These are phyloP conservation scores for Tolmerus cingulatus DNA, from an alignment of 2,888 invertebrate species.

Conservation along the genomic window DNA sequence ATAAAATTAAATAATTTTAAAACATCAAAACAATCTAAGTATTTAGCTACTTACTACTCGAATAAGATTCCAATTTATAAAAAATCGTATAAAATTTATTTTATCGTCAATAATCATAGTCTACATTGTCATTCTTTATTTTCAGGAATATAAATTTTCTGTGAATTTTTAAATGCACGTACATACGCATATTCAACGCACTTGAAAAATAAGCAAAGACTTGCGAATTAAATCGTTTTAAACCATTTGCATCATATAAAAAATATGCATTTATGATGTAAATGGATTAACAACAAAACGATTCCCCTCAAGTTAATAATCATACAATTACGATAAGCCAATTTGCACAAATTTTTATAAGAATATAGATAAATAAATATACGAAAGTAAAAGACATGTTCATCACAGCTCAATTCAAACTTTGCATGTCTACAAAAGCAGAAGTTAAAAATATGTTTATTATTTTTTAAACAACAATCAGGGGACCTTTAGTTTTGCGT, in stretches of 20 bases:
- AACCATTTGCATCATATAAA: not conserved
- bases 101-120: not conserved
- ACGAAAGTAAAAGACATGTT: not conserved
- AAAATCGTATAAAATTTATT: not conserved
- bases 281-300: not conserved
- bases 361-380: not conserved
- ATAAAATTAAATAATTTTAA: not conserved
- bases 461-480: too few species aligned
- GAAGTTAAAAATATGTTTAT: not conserved
- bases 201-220: not conserved
- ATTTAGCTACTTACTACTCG: not conserved
- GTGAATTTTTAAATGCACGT: not conserved
- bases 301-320: not conserved
- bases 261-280: too few species aligned
- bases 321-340: not conserved
- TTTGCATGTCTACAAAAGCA: not conserved
- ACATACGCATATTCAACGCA: not conserved
- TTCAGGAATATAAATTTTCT: not conserved
- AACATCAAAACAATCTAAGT: not conserved
- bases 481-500: too few species aligned
- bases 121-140: not conserved
- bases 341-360: not conserved
- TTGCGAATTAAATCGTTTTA: not conserved
- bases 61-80: not conserved
- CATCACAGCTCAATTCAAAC: not conserved